Conservation (phyloP, 2,113 vertebrate genomes). For the Vidua chalybeata region DNA sequence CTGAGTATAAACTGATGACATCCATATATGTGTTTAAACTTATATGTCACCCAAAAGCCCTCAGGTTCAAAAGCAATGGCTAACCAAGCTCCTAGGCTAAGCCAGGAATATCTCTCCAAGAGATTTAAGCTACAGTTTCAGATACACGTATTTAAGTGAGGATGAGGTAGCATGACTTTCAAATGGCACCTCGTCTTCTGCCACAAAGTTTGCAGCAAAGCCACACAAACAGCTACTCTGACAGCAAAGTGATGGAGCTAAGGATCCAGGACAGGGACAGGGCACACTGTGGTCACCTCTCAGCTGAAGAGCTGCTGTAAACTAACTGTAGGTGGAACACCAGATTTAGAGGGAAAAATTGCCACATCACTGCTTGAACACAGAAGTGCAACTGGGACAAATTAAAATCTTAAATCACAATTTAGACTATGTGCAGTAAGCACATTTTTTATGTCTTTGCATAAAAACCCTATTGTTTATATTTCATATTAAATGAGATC, state of each 20-base stretch:
- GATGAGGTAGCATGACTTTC: neutral
- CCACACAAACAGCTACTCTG: neutral
- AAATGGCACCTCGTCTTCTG: neutral
- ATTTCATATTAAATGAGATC: neutral
- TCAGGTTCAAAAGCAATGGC: neutral
- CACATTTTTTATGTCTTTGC: neutral
- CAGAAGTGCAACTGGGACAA: neutral
- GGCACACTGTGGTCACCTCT: fast-evolving
- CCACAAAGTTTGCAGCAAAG: neutral
- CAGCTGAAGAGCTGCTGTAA: neutral
- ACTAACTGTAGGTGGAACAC: neutral
- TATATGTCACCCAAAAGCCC: neutral
- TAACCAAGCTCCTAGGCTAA: neutral
- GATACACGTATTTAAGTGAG: neutral
- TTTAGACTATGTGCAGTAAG: neutral
- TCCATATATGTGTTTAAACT: neutral
- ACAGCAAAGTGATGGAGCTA: neutral
- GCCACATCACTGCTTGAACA: neutral
- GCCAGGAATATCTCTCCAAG: neutral
- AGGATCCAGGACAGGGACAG: neutral
- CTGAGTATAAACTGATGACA: neutral
- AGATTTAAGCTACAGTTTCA: neutral
- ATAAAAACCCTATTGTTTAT: neutral
- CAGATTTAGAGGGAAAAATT: neutral
- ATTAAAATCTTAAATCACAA: neutral